These are phyloP conservation scores for Tachystola acroxantha DNA, from an alignment of 2,888 invertebrate species.

Conservation along the genomic window DNA sequence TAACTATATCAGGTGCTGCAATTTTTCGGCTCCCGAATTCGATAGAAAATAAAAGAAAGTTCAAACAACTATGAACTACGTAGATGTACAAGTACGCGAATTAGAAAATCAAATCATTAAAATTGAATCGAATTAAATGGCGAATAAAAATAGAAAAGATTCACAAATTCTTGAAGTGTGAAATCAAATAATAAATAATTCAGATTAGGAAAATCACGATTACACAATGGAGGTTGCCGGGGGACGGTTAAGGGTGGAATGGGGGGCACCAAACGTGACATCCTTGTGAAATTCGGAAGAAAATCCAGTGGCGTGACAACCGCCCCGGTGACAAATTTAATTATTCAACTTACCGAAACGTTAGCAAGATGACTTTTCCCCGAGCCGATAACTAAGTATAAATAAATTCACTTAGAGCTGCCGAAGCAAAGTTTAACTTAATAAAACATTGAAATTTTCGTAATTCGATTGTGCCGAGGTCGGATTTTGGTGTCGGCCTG, in stretches of 20 bases:
- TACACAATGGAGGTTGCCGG: conserved; percentile 50
- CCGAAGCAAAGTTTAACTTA: conserved; percentile 76
- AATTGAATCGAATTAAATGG: background rate
- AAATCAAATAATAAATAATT: conserved; percentile 75
- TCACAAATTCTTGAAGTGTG: conserved; percentile 40
- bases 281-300: conserved; percentile 62
- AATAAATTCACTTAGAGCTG: conserved; percentile 75
- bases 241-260: conserved; percentile 10
- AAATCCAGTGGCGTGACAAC: conserved; percentile 73
- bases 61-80: too few relatives aligned
- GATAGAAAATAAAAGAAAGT: too few relatives aligned
- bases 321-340: conserved; percentile 74
- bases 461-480: conserved; percentile 69
- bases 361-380: conserved; percentile 74
- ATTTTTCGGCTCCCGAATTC: too few relatives aligned
- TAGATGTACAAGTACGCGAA: too few relatives aligned
- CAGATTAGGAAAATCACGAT: conserved; percentile 67
- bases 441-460: conserved; percentile 75
- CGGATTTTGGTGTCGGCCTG: conserved; percentile 49
- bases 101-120: too few relatives aligned
- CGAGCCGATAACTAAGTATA: conserved; percentile 75
- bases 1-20: too few relatives aligned
- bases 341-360: conserved; percentile 77
- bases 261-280: conserved; percentile 53
- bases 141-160: conserved; percentile 18